A percentile compares a stretch with the other conserved stretches of the same genome.
phyloP scores from a whole-genome alignment of 1,140 invertebrate species.

The Listronotus bonariensis region DNA sequence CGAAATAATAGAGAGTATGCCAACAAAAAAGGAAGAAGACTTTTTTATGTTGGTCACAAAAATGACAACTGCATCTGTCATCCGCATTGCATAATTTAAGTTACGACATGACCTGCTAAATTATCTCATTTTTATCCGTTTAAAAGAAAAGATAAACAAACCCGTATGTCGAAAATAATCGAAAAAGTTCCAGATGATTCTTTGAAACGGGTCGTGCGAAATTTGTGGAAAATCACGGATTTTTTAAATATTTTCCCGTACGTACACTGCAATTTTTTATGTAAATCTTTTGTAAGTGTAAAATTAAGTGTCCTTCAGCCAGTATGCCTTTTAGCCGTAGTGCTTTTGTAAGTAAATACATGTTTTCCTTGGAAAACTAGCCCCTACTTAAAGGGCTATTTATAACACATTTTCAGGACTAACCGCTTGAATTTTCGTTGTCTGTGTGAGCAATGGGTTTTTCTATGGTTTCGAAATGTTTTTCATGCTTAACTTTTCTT shows the following conservation, averaged over 20 bases:
- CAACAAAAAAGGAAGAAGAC: too few species aligned
- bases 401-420: slow-evolving; percentile 20
- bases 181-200: slow-evolving; percentile 29
- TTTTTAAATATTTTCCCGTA: slow-evolving; percentile 9
- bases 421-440: slow-evolving; percentile 13
- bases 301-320: slow-evolving; percentile 14
- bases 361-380: slow-evolving; percentile 2
- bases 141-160: neutral
- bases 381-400: slow-evolving; percentile 19
- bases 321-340: slow-evolving; percentile 28
- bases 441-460: slow-evolving; percentile 5
- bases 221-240: slow-evolving; percentile 7
- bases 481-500: neutral
- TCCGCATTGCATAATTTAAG: slow-evolving; percentile 22
- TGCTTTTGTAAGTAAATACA: slow-evolving; percentile 26
- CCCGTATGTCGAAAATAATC: slow-evolving; percentile 3
- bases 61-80: neutral
- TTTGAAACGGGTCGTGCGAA: slow-evolving; percentile 14
- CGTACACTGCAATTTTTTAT: slow-evolving; percentile 15
- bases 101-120: neutral
- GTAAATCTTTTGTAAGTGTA: slow-evolving; percentile 6
- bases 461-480: slow-evolving; percentile 18
- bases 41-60: too few species aligned
- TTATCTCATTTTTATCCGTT: neutral
- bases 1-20: too few species aligned